Percentiles rank a stretch among this genome's conserved stretches.
These are phyloP conservation scores for Platanista minor DNA, from an alignment of 2,113 vertebrate genomes.

Conservation along the genomic window DNA sequence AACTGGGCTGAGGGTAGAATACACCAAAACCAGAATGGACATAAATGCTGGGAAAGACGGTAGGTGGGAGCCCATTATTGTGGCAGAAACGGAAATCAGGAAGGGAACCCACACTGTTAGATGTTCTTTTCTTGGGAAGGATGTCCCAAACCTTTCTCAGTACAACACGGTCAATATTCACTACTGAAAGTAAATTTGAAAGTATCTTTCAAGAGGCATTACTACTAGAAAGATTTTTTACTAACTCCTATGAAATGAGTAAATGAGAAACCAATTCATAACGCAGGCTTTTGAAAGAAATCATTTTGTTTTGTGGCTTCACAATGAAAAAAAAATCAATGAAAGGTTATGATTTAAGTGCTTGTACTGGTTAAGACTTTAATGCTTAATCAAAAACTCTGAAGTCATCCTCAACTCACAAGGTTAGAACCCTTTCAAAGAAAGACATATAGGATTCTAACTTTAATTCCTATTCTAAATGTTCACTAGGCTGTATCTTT, in stretches of 20 bases:
- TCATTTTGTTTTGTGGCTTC: neutral
- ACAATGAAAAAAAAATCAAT: neutral
- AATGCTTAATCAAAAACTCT: neutral
- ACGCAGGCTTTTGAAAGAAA: neutral
- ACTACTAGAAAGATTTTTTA: neutral
- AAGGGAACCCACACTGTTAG: neutral
- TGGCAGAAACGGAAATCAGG: neutral
- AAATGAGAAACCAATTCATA: constrained; percentile 13
- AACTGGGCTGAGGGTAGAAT: neutral
- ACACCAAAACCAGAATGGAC: neutral
- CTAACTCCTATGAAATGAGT: neutral
- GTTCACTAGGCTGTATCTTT: neutral
- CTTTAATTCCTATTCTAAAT: neutral
- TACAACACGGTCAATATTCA: neutral
- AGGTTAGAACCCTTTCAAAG: neutral
- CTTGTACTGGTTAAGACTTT: neutral
- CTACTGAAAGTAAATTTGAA: neutral
- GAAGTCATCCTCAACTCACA: neutral
- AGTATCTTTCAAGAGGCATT: neutral
- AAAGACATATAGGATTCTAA: neutral
- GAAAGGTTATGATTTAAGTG: neutral
- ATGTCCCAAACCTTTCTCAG: neutral
- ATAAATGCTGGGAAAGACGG: rapidly evolving
- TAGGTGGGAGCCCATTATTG: too few relatives aligned
- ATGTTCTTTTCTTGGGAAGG: neutral